Percentiles rank a stretch among this genome's conserved stretches.
These are phyloP conservation scores for Sebastes reedi DNA, from an alignment of 2,797 vertebrate species.

Conservation along the genomic window DNA sequence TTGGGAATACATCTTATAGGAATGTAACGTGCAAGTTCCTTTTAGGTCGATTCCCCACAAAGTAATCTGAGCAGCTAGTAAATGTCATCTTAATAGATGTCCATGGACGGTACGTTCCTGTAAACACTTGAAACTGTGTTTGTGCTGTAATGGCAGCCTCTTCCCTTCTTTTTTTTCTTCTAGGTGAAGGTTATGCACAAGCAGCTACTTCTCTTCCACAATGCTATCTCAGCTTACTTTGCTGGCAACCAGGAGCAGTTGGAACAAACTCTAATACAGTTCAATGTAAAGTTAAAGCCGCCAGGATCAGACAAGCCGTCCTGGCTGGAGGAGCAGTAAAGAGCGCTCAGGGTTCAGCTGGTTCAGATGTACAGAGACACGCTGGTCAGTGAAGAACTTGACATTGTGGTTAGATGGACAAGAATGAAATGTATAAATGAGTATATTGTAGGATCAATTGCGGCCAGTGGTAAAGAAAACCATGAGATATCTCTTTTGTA, in stretches of 20 bases:
- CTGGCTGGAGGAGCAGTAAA: slow-evolving; percentile 98
- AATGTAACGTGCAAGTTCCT: not conserved
- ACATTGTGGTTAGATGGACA: slow-evolving; percentile 33
- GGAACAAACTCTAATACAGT: slow-evolving; percentile 97
- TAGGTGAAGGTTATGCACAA: slow-evolving; percentile 99
- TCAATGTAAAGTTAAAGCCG: slow-evolving; percentile 94
- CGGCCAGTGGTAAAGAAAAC: slow-evolving; percentile 38
- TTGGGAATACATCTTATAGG: not conserved
- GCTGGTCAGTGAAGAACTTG: slow-evolving; percentile 29
- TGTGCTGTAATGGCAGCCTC: not conserved
- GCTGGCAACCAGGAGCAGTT: slow-evolving; percentile 98
- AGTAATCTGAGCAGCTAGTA: not conserved
- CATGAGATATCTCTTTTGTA: slow-evolving; percentile 42
- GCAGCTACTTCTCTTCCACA: slow-evolving; percentile 98
- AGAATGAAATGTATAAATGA: slow-evolving; percentile 37
- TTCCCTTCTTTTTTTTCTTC: not conserved
- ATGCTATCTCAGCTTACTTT: slow-evolving; percentile 97
- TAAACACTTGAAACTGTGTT: slow-evolving; percentile 9
- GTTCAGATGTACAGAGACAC: slow-evolving; percentile 34
- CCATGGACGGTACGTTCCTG: not conserved
- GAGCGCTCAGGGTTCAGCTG: slow-evolving; percentile 2
- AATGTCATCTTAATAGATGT: not conserved
- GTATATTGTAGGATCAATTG: slow-evolving; percentile 42
- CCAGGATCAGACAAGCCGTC: slow-evolving; percentile 94
- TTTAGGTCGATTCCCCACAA: not conserved